phyloP scores from a whole-genome alignment of 2,797 vertebrate genomes.

The Glossophaga mutica region DNA sequence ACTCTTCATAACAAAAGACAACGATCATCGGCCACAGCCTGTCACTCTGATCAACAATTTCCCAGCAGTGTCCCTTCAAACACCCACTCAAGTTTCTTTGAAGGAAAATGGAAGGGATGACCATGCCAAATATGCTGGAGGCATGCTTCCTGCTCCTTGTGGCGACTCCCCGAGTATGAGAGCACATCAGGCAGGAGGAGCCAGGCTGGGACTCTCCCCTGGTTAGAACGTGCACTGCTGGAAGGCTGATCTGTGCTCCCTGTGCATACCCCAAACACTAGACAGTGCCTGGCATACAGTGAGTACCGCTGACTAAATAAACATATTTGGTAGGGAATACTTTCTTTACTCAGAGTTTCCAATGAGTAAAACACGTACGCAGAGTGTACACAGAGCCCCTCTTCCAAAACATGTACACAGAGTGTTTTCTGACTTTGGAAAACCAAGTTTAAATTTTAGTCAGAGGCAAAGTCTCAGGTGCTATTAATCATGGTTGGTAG shows the following conservation, averaged over 20 bases:
- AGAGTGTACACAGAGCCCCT: neutral
- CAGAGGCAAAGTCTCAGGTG: neutral
- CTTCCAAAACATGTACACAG: neutral
- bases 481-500: neutral
- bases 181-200: neutral
- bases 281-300: neutral
- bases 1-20: neutral
- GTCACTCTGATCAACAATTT: neutral
- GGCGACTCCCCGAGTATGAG: accelerated
- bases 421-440: neutral
- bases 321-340: neutral
- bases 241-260: no score
- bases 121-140: no score
- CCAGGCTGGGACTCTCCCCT: neutral
- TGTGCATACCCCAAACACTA: neutral
- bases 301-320: neutral
- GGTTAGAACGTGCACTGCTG: neutral
- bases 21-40: neutral
- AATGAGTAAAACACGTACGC: neutral
- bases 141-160: accelerated
- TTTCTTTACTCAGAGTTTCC: neutral
- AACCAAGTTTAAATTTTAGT: neutral
- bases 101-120: neutral
- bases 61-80: neutral
- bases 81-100: neutral